These are phyloP conservation scores for Sebastes iracundus DNA, from an alignment of 2,797 vertebrate genomes.

Conservation along the genomic window DNA sequence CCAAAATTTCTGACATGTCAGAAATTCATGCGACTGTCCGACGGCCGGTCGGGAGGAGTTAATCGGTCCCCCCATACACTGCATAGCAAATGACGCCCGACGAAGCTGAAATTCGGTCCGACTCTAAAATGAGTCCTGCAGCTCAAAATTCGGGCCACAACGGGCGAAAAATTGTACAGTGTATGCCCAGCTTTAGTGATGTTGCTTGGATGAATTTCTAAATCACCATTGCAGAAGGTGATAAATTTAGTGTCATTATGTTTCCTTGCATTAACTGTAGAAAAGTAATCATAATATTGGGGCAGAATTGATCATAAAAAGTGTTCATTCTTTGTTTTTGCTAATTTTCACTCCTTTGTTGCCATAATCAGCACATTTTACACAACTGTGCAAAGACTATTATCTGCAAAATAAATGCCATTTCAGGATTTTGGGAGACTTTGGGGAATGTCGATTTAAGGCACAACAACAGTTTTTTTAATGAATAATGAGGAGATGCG, in stretches of 20 bases:
- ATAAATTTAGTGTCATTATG: conserved; percentile 24
- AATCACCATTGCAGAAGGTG: conserved; percentile 5
- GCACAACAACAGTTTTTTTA: neutral
- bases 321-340: neutral
- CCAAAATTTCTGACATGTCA: no score
- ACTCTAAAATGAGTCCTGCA: no score
- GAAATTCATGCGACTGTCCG: no score
- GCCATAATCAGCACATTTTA: neutral
- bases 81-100: no score
- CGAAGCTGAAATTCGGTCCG: no score
- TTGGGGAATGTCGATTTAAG: neutral
- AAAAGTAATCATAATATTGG: conserved; percentile 8
- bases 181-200: neutral
- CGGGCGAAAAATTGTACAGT: no score
- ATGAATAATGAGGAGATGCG: neutral
- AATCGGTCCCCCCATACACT: no score
- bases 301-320: neutral
- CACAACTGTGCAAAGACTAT: neutral
- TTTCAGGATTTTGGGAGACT: neutral
- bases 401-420: neutral
- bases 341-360: neutral
- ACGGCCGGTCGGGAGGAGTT: no score
- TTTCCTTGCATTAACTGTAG: conserved; percentile 4
- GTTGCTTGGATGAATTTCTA: conserved; percentile 19
- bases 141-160: no score